Evolutionary conservation across 1,140 invertebrate genomes (phyloP).

Genomic region (Sitobion miscanthi): DNA sequence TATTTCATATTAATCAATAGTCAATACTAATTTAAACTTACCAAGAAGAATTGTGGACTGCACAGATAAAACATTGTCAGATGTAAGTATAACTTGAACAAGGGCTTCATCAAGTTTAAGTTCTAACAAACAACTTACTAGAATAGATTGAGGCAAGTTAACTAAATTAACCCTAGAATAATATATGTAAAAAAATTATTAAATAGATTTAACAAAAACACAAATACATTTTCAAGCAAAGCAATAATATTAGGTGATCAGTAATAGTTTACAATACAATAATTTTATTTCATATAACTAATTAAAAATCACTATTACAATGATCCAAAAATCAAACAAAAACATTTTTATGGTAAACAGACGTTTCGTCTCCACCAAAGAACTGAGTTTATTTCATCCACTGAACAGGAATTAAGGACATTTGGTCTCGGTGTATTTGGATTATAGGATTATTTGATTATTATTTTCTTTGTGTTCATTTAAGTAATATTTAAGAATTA

Average conservation of each 20-base stretch:
- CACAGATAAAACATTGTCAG: constrained; percentile 87
- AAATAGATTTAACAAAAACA: not conserved
- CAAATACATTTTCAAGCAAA: not conserved
- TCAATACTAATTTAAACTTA: constrained; percentile 58
- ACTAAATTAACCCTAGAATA: constrained; percentile 80
- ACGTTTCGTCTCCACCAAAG: no score
- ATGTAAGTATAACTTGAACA: constrained; percentile 87
- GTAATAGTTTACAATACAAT: not conserved
- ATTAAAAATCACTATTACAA: not conserved
- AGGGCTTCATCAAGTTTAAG: constrained; percentile 86
- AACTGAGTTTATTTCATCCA: no score
- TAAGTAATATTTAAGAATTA: no score
- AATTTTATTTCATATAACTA: not conserved
- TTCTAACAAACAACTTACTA: constrained; percentile 87
- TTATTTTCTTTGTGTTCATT: no score
- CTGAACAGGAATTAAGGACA: no score
- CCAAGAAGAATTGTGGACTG: constrained; percentile 87
- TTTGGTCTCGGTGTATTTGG: no score
- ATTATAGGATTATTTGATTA: no score
- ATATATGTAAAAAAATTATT: constrained; percentile 18
- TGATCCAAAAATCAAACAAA: not conserved
- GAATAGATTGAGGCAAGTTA: constrained; percentile 87
- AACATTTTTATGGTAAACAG: no score
- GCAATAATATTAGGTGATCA: not conserved
- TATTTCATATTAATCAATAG: not conserved